Percentiles rank a stretch among this genome's conserved stretches.
phyloP scores from a whole-genome alignment of 2,113 vertebrate genomes.

The Tretioscincus oriximinensis region DNA sequence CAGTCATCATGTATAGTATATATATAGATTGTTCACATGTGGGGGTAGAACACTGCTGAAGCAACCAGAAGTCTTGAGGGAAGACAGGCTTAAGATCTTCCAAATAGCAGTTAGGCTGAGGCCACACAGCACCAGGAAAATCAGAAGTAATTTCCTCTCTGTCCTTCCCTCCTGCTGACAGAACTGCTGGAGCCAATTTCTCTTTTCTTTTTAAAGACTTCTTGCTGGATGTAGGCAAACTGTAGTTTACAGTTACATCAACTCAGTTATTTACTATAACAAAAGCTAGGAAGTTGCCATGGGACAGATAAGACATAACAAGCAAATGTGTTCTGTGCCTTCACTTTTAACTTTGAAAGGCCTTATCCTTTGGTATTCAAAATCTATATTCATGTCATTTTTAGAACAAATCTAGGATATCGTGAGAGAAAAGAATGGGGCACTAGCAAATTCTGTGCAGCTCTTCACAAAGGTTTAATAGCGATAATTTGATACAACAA shows the following conservation, averaged over 20 bases:
- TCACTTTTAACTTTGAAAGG: slow-evolving; percentile 24
- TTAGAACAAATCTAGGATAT: slow-evolving; percentile 55
- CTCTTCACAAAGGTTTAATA: slow-evolving; percentile 43
- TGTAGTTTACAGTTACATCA: slow-evolving; percentile 24
- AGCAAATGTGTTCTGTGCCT: slow-evolving; percentile 30
- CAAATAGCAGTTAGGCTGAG: slow-evolving; percentile 33
- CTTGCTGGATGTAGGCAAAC: slow-evolving; percentile 50
- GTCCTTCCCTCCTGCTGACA: slow-evolving; percentile 66
- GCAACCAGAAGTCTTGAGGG: slow-evolving; percentile 15
- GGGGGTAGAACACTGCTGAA: not conserved
- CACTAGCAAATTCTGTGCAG: slow-evolving; percentile 45
- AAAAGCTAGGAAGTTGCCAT: slow-evolving; percentile 37
- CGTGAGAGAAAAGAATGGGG: slow-evolving; percentile 3
- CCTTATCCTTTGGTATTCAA: not conserved
- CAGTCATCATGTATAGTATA: slow-evolving; percentile 28
- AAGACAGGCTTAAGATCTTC: slow-evolving; percentile 41
- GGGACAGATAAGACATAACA: not conserved
- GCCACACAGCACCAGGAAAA: slow-evolving; percentile 56
- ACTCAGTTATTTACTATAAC: slow-evolving; percentile 37
- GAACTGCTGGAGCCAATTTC: slow-evolving; percentile 55
- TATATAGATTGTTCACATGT: not conserved
- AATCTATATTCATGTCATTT: not conserved
- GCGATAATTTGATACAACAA: slow-evolving; percentile 9
- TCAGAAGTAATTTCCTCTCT: slow-evolving; percentile 71
- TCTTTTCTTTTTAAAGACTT: not conserved